phyloP scores from a whole-genome alignment of 2,888 invertebrate species.

The Coleophora deauratella region DNA sequence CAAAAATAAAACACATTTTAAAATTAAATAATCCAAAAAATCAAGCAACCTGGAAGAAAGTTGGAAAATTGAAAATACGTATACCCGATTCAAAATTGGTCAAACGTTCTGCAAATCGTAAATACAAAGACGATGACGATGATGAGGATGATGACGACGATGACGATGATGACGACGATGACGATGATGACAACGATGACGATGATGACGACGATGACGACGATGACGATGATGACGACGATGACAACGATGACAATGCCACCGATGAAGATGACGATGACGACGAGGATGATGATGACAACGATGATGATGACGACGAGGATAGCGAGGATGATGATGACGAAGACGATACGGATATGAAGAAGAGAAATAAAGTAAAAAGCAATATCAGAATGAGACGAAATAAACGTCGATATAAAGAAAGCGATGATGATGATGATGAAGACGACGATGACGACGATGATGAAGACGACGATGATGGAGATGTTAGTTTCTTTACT shows the following conservation, averaged over 20 bases:
- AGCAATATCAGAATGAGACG: slow-evolving; percentile 30
- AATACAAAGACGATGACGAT: slow-evolving; percentile 56
- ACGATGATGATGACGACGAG: slow-evolving; percentile 55
- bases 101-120: slow-evolving; percentile 34
- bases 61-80: slow-evolving; percentile 31
- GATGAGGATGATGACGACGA: slow-evolving; percentile 43
- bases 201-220: slow-evolving; percentile 50
- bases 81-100: slow-evolving; percentile 19
- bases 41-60: slow-evolving; percentile 28
- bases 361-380: slow-evolving; percentile 33
- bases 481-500: slow-evolving; percentile 66
- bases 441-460: slow-evolving; percentile 61
- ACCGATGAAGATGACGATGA: slow-evolving; percentile 59
- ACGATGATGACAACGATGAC: slow-evolving; percentile 48
- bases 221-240: slow-evolving; percentile 41
- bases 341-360: slow-evolving; percentile 40
- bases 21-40: slow-evolving; percentile 25
- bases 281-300: slow-evolving; percentile 34
- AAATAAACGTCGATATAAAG: slow-evolving; percentile 22
- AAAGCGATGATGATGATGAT: slow-evolving; percentile 25
- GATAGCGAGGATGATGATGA: slow-evolving; percentile 52
- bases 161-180: slow-evolving; percentile 31
- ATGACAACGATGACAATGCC: slow-evolving; percentile 43
- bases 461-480: slow-evolving; percentile 56
- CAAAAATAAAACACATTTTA: slow-evolving; percentile 26